Evolutionary conservation across 2,888 invertebrate genomes (phyloP), one percentile per base, ranked within the genome.

Genomic region (Ochlodes sylvanus): DNA sequence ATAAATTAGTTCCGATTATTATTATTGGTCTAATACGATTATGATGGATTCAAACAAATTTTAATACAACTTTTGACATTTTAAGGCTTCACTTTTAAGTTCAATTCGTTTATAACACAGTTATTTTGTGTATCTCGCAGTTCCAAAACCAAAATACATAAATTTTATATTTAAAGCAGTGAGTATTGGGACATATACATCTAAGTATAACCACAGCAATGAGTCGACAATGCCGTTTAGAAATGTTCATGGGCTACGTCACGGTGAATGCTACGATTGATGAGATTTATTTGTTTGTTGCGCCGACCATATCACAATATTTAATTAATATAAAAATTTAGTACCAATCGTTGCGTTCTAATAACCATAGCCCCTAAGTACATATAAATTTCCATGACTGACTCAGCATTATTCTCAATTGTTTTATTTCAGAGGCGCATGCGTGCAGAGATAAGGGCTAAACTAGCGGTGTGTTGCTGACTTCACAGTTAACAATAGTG

Each of bases 391-490:
- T 92, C 93, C 92, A 92, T 92, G 92, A 93, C 93, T 88, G 89
- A 89, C 92, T 91, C 79, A 85, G 93, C 93, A 92, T 90, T 90
- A 92, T 91, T 92, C 87, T 90, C 88, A 83, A 85, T 83, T 89
- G 86, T 91, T 90, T 91, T 90, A 87, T 94, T 94, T 91, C 94
- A 94, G 94, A 94, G 94, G 94, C 94, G 90, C 94, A 93, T 93
- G 93, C 92, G 87, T 86, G 88, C 90, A 88, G 92, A 88, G 87
- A 88, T 88, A 86, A 88, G 81, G 93, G 92, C 88, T 92, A 92
- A 83, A 83, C 83, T 82, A 83, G 85, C 82, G 88, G 90, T 93
- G 92, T 93, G 92, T 90, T 86, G 90, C 92, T 92, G 92, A 89
- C 88, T 83, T 82, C 79, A 79, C 76, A 73, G 74, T 79, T 76